Percentiles rank a stretch among this genome's conserved stretches.
These are phyloP conservation scores for Aepyceros melampus DNA, from an alignment of 2,113 vertebrate species.

Conservation along the genomic window DNA sequence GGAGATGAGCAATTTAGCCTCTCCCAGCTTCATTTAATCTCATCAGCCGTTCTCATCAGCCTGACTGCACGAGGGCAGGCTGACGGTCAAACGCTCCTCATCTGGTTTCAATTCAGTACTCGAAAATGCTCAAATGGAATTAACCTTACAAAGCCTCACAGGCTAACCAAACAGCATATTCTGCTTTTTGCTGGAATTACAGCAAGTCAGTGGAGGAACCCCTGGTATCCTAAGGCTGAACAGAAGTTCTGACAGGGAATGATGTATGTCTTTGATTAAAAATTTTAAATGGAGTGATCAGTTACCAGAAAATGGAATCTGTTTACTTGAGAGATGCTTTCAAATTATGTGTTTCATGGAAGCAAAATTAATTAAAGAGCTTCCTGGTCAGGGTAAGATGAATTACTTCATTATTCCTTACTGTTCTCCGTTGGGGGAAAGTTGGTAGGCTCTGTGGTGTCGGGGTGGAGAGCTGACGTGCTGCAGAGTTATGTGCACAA, in stretches of 20 bases:
- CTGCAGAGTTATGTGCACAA: not conserved
- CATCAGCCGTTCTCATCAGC: not conserved
- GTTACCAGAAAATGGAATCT: not conserved
- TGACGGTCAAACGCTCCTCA: not conserved
- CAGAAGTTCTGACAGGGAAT: not conserved
- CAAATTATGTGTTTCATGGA: not conserved
- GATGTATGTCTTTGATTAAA: not conserved
- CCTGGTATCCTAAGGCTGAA: not conserved
- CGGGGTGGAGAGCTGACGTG: rapidly evolving
- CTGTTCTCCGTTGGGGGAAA: not conserved
- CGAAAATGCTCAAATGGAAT: not conserved
- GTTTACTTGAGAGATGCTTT: not conserved
- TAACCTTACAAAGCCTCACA: not conserved
- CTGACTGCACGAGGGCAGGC: not conserved
- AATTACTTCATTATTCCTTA: not conserved
- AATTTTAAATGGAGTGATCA: not conserved
- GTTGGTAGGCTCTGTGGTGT: not conserved
- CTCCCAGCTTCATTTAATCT: not conserved
- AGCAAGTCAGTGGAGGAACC: not conserved
- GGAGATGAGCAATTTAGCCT: not conserved
- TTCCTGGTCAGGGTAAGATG: not conserved
- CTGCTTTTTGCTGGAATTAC: not conserved
- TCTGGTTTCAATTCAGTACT: not conserved
- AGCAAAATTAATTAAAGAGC: not conserved
- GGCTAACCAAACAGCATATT: not conserved